Conservation (phyloP, 2,888 invertebrate genomes). For the Polymixis lichenea region DNA sequence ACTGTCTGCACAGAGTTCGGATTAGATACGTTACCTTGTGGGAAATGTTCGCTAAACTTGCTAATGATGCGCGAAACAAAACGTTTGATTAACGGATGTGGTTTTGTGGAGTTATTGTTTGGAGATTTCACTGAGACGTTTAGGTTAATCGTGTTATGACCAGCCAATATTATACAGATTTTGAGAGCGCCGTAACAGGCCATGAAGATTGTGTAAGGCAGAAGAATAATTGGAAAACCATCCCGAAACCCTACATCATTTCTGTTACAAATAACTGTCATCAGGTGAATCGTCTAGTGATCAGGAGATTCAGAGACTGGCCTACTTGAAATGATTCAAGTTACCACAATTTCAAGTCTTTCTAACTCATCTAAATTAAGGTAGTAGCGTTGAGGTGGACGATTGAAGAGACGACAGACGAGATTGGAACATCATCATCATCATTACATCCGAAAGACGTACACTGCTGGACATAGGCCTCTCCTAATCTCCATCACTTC, state of each 20-base stretch:
- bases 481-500: no score
- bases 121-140: conserved; percentile 6
- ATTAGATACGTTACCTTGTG: conserved; percentile 46
- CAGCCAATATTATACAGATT: no score
- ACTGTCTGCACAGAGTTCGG: conserved; percentile 49
- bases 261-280: background rate
- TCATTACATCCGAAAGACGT: no score
- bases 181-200: background rate
- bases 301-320: background rate
- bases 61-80: conserved; percentile 28
- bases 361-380: background rate
- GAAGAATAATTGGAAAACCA: background rate
- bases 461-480: no score
- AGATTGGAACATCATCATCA: no score
- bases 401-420: background rate
- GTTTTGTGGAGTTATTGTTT: conserved; percentile 5
- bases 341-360: background rate
- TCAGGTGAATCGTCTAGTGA: background rate
- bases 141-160: conserved; percentile 4
- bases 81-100: conserved; percentile 18
- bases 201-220: background rate
- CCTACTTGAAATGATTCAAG: background rate
- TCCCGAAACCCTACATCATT: background rate
- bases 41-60: conserved; percentile 31
- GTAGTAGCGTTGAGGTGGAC: background rate